phyloP scores from a whole-genome alignment of 1,140 invertebrate genomes.

The Mylabris phalerata region DNA sequence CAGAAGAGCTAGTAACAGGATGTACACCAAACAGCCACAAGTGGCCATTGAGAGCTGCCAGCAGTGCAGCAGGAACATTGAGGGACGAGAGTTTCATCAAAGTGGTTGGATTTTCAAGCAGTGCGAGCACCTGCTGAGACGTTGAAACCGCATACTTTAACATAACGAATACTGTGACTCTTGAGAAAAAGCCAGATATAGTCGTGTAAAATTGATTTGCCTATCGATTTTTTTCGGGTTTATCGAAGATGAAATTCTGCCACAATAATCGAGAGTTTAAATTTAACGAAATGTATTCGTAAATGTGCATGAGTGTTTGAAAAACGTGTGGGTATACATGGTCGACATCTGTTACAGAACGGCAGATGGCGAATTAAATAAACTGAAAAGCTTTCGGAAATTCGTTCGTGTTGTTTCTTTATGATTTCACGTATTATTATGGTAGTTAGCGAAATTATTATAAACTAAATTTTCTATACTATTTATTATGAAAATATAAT shows the following conservation, averaged over 20 bases:
- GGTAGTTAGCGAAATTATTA: background rate
- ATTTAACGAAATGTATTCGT: no score
- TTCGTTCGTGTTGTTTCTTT: background rate
- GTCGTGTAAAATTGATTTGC: no score
- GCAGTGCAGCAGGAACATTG: slow-evolving; percentile 22
- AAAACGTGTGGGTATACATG: background rate
- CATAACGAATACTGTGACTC: no score
- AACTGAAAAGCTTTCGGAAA: background rate
- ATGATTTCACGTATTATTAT: background rate
- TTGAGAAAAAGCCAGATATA: no score
- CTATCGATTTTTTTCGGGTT: no score
- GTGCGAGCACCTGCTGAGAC: background rate
- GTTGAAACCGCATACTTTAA: no score
- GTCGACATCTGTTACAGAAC: background rate
- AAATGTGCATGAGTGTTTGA: no score
- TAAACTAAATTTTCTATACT: slow-evolving; percentile 48
- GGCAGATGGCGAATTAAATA: background rate
- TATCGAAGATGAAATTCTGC: no score
- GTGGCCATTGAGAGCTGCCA: slow-evolving; percentile 36
- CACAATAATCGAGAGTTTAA: no score
- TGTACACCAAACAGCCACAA: slow-evolving; percentile 26
- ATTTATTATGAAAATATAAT: slow-evolving; percentile 64
- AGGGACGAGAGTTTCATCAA: background rate
- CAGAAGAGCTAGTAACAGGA: slow-evolving; percentile 6
- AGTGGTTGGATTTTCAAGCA: background rate